Base-by-base conservation (phyloP, 2,888 invertebrate species). In the Nomada hirtipes region DNA sequence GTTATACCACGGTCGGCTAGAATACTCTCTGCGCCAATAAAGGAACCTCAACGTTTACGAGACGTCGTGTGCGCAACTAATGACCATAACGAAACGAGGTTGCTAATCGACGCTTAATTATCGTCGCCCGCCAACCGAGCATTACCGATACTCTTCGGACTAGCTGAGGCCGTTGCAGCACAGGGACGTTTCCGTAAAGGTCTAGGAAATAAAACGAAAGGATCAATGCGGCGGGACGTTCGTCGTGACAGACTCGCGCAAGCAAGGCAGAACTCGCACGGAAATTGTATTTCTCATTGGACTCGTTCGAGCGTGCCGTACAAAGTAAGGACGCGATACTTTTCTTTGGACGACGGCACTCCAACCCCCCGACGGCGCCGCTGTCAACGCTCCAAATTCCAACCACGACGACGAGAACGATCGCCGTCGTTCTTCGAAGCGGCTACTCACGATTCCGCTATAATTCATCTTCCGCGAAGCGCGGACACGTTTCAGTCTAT, bases 351-450 rank as follows among this genome's bases (percentile, higher is more conserved):
- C 65, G 36, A 20, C 42, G 69, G 42, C 53, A 64, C 76, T 74
- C 63, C 63, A 72, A 79, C 47, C 74, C 78, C 68, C 68, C 77
- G 83, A 70, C 83, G 86, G 85, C 88, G 88, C 86, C 86, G 87
- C 88, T 88, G 88, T 88, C 88, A 86, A 88, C 86, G 85, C 83
- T 85, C 88, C 78, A 85, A 86, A 88, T 88, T 88, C 88, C 86
- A 44, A 82, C 68, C 57, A 73, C 76, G 60, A 61, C 70, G 82
- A 73, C 59, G 84, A 82, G 82, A 83, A 63, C 82, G 85, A 85
- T 82, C 84, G 72, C 76, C 77, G 80, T 84, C 83, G 81, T 86
- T 86, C 85, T 86, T 83, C 88, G 88, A 84, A 83, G 63, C 78
- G 72, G 77, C 81, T 75, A 85, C 88, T 86, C 88, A 84, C 82